Evolutionary conservation across 2,797 vertebrate species (phyloP).

Genomic region (Heliangelus exortis): DNA sequence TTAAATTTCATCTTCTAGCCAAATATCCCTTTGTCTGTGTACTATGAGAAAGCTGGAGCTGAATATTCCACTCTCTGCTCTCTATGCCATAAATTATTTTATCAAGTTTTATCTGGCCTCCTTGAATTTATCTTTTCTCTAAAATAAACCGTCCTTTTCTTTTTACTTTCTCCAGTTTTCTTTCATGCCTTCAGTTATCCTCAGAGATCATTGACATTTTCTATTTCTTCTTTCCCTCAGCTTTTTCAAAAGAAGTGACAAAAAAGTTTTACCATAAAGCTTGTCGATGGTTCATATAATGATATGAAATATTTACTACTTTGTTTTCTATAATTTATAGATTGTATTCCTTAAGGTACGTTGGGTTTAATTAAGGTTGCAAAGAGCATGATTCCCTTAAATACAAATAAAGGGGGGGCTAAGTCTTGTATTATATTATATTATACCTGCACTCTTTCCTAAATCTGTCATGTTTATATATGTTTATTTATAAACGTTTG

Average conservation of each 20-base stretch:
- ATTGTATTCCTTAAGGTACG: not conserved
- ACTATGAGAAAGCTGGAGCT: slow-evolving; percentile 26
- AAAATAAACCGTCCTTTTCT: slow-evolving; percentile 22
- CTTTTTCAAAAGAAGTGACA: not conserved
- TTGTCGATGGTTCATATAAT: not conserved
- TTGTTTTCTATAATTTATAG: not conserved
- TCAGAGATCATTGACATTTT: not conserved
- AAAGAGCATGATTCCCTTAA: not conserved
- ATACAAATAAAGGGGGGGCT: not conserved
- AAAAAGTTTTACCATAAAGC: not conserved
- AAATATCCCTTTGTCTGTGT: slow-evolving; percentile 34
- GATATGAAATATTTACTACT: not conserved
- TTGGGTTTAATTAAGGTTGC: not conserved
- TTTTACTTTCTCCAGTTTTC: not conserved
- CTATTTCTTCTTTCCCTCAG: not conserved
- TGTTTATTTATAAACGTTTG: not conserved
- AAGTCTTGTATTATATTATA: not conserved
- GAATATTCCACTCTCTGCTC: slow-evolving; percentile 17
- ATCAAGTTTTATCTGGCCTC: slow-evolving; percentile 34
- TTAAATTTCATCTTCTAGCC: slow-evolving; percentile 42
- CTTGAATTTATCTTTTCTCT: slow-evolving; percentile 40
- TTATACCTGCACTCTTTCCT: not conserved
- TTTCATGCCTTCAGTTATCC: not conserved
- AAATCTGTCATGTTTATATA: not conserved
- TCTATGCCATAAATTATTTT: slow-evolving; percentile 29